Conservation (phyloP, 1,140 invertebrate species). For the Drosophila kepulauana region DNA sequence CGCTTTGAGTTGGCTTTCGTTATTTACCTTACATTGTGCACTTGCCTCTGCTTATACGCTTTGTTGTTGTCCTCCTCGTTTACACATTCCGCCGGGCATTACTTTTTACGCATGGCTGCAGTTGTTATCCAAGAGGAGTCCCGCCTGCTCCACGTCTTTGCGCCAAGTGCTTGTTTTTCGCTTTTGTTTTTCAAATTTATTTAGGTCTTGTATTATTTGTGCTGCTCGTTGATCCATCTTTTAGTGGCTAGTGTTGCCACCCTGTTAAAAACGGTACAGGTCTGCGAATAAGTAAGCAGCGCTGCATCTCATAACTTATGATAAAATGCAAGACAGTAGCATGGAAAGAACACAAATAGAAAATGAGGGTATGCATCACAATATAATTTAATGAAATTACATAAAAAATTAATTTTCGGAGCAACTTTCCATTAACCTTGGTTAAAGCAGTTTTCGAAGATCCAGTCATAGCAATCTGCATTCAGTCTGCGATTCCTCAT, state of each 20-base stretch:
- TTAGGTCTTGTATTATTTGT: too few relatives aligned
- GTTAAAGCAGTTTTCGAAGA: conserved; percentile 48
- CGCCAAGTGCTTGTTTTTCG: not conserved
- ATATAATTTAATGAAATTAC: not conserved
- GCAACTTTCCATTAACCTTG: not conserved
- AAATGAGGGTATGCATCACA: not conserved
- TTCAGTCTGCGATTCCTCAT: conserved; percentile 24
- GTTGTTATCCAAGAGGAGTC: conserved; percentile 19
- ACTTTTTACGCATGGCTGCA: conserved; percentile 65
- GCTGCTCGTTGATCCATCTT: too few relatives aligned
- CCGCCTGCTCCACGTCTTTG: not conserved
- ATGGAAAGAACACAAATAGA: not conserved
- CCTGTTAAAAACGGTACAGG: too few relatives aligned
- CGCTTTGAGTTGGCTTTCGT: conserved; percentile 44
- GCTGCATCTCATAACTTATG: too few relatives aligned
- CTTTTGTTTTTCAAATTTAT: not conserved
- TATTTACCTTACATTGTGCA: conserved; percentile 41
- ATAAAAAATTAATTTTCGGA: not conserved
- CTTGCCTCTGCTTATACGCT: conserved; percentile 10
- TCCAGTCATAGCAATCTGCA: conserved; percentile 54
- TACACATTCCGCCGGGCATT: conserved; percentile 57
- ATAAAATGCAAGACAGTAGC: too few relatives aligned
- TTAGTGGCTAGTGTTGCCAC: too few relatives aligned
- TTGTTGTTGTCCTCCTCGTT: conserved; percentile 23
- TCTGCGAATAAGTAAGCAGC: too few relatives aligned